A percentile compares a stretch with the other conserved stretches of the same genome.
These are phyloP conservation scores for Cassiopea xamachana DNA, from an alignment of 30 jellyfish, hydroid and myxozoan genomes.

Conservation along the genomic window DNA sequence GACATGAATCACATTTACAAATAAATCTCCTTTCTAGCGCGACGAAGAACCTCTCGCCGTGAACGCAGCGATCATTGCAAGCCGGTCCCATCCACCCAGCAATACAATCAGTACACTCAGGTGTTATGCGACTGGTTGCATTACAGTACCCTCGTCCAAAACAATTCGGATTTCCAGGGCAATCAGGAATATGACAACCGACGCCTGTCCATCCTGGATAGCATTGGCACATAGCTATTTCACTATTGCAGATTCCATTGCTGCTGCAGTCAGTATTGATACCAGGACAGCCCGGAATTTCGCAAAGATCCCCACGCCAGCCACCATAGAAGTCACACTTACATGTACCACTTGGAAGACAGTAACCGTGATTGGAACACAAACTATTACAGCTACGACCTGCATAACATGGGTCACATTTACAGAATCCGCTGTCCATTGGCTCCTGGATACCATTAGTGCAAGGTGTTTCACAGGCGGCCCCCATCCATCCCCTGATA, in stretches of 20 bases:
- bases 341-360: conserved; percentile 43
- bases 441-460: conserved; percentile 62
- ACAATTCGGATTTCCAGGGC: conserved; percentile 79
- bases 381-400: conserved; percentile 74
- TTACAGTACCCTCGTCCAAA: conserved; percentile 66
- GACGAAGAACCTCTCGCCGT: conserved; percentile 40
- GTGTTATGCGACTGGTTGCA: conserved; percentile 59
- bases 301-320: conserved; percentile 75
- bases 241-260: conserved; percentile 62
- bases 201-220: conserved; percentile 72
- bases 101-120: conserved; percentile 67
- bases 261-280: conserved; percentile 58
- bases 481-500: conserved; percentile 75
- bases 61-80: conserved; percentile 61
- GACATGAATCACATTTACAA: conserved; percentile 51
- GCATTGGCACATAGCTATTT: conserved; percentile 43
- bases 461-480: conserved; percentile 68
- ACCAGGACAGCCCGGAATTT: conserved; percentile 76
- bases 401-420: conserved; percentile 61
- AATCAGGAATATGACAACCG: conserved; percentile 73
- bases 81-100: conserved; percentile 87
- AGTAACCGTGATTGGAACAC: conserved; percentile 73
- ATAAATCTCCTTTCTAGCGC: conserved; percentile 40
- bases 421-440: conserved; percentile 72
- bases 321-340: conserved; percentile 64